These are phyloP conservation scores for Eucera pruinosa DNA, from an alignment of 2,888 invertebrate genomes.

Conservation along the genomic window DNA sequence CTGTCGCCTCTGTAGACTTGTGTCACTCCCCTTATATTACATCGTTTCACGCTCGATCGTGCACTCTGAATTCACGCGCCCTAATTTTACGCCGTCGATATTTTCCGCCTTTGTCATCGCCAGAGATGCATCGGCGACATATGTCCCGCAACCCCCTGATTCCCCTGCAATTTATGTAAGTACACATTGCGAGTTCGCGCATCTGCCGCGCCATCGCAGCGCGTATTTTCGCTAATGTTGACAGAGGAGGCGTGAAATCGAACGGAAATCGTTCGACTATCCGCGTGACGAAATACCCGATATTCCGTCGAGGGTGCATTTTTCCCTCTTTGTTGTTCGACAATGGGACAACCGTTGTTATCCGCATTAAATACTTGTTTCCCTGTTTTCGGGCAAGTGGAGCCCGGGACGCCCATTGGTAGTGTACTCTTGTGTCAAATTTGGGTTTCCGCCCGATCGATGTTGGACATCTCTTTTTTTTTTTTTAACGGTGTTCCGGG, in stretches of 20 bases:
- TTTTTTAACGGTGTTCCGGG: background rate
- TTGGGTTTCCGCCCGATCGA: constrained; percentile 20
- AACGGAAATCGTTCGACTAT: constrained; percentile 57
- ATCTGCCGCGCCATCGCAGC: constrained; percentile 58
- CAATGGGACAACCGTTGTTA: constrained; percentile 28
- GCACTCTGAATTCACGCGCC: constrained; percentile 74
- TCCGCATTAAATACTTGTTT: constrained; percentile 52
- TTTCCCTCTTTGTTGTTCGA: background rate
- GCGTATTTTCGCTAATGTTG: constrained; percentile 51
- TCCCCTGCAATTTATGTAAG: constrained; percentile 61
- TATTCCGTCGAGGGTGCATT: constrained; percentile 42
- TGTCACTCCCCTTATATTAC: constrained; percentile 70
- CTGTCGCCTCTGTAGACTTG: constrained; percentile 43
- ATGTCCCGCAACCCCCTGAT: constrained; percentile 58
- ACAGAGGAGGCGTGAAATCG: constrained; percentile 66
- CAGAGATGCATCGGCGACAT: constrained; percentile 70
- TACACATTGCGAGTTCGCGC: constrained; percentile 60
- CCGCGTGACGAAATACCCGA: constrained; percentile 44
- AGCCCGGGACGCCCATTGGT: constrained; percentile 12
- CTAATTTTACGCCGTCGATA: constrained; percentile 74
- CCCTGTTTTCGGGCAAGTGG: constrained; percentile 28
- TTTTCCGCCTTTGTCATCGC: constrained; percentile 69
- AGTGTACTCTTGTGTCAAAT: constrained; percentile 16
- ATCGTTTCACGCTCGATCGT: constrained; percentile 77
- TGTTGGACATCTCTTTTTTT: constrained; percentile 1